Conservation (phyloP, 2,888 invertebrate genomes). For the Euplagia quadripunctaria region DNA sequence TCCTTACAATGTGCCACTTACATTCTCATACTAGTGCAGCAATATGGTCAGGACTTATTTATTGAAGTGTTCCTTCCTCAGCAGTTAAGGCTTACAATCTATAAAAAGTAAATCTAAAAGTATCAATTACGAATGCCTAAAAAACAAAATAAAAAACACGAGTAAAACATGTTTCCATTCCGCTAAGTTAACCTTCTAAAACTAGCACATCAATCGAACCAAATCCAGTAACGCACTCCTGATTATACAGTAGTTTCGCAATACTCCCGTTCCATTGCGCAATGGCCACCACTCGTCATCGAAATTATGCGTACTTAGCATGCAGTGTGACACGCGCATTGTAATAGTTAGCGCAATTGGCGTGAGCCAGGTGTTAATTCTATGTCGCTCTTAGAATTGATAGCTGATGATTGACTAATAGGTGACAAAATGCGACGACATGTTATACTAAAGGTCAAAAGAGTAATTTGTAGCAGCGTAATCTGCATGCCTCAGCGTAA, state of each 20-base stretch:
- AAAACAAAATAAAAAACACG: not conserved
- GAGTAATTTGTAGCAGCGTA: not conserved
- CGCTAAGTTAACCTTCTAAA: slow-evolving; percentile 20
- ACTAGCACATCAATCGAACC: slow-evolving; percentile 25
- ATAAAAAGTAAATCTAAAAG: not conserved
- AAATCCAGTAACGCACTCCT: slow-evolving; percentile 34
- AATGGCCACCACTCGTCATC: slow-evolving; percentile 56
- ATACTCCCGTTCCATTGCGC: slow-evolving; percentile 60
- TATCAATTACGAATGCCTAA: not conserved
- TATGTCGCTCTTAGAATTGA: slow-evolving; percentile 31
- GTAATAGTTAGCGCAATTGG: slow-evolving; percentile 65
- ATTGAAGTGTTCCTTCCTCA: not conserved
- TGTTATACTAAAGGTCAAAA: slow-evolving; percentile 6
- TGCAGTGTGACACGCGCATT: slow-evolving; percentile 64
- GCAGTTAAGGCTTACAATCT: not conserved
- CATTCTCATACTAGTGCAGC: not conserved
- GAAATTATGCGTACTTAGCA: slow-evolving; percentile 67
- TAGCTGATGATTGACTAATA: slow-evolving; percentile 21
- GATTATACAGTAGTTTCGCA: slow-evolving; percentile 34
- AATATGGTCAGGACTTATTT: not conserved
- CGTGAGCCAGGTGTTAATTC: slow-evolving; percentile 56
- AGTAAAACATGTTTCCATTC: not conserved
- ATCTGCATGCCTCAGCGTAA: no score
- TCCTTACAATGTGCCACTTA: no score
- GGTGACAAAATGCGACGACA: slow-evolving; percentile 17